Evolutionary conservation across 2,888 invertebrate genomes (phyloP), one percentile per base, ranked within the genome.

Genomic region (Ormia ochracea): DNA sequence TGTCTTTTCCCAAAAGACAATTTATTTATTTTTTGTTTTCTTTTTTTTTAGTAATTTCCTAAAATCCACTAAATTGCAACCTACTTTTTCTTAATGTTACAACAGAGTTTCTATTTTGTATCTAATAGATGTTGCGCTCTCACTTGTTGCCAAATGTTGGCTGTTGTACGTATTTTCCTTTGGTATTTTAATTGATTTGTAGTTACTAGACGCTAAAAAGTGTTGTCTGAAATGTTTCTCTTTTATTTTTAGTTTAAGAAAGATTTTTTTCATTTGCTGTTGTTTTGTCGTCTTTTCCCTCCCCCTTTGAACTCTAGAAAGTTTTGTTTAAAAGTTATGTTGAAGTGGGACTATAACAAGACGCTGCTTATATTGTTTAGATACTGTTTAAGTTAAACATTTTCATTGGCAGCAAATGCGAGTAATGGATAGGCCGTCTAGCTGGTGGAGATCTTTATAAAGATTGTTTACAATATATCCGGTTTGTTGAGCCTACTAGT

Each of bases 181-280:
- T 76, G 81, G 74, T 77, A 81, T 79, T 82, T 82, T 81, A 82
- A 82, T 82, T 82, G 82, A 82, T 82, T 82, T 82, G 82, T 82
- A 77, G 77, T 75, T 82, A 74, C 68, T 70, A 70, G 81, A 81
- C 72, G 59, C 72, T 78, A 59, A 69, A 69, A 70, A 79, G 77
- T 77, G 66, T 81, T 76, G 61, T 72, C 63, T 65, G n/a, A 81
- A 81, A 81, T 77, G 81, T 81, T 81, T 77, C 50, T 23, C 17
- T 50, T 54, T 73, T 28, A 56, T 43, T 65, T 36, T 73, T 28
- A 56, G 54, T 65, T 36, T 19, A 6, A 28, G 50, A 56, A 56
- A 48, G 28, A 43, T 26, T 63, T 54, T 43, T 59, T 38, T 63
- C 36, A 54, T 65, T 50, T 17, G 43, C n/a, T n/a, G 21, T 7